Conservation (phyloP, 2,113 vertebrate species). For the Tachycineta bicolor region DNA sequence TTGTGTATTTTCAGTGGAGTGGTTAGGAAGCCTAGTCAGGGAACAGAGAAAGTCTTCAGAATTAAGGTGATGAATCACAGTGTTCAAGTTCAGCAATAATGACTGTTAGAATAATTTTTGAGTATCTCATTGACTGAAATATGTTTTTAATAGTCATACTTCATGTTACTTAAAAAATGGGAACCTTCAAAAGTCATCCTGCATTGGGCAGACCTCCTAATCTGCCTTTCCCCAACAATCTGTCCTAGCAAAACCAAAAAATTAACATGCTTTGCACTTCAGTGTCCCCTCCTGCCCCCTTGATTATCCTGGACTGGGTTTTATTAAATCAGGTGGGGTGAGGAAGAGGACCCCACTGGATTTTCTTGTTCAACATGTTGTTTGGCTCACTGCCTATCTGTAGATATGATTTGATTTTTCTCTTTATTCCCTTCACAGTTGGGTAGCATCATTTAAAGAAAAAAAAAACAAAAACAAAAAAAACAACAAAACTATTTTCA, state of each 20-base stretch:
- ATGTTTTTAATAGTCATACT: not conserved
- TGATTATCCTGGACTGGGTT: not conserved
- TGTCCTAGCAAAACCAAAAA: not conserved
- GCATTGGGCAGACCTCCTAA: not conserved
- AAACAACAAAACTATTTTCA: not conserved
- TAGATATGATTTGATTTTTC: not conserved
- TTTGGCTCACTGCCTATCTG: not conserved
- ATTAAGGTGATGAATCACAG: not conserved
- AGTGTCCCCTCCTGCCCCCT: not conserved
- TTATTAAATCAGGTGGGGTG: not conserved
- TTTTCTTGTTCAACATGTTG: not conserved
- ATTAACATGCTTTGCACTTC: not conserved
- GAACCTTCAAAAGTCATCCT: not conserved
- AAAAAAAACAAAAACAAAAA: not conserved
- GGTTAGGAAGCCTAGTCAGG: not conserved
- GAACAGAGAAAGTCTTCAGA: not conserved
- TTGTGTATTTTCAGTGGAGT: not conserved
- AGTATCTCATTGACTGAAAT: not conserved
- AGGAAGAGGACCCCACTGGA: not conserved
- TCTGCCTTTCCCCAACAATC: not conserved
- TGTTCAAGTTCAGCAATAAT: not conserved
- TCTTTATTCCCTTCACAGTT: slow-evolving; percentile 20
- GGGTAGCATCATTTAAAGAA: not conserved
- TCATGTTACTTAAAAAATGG: not conserved
- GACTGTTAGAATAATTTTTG: not conserved